These are phyloP conservation scores for Gymnocephalus cernua DNA, from an alignment of 2,113 vertebrate genomes.

Conservation along the genomic window DNA sequence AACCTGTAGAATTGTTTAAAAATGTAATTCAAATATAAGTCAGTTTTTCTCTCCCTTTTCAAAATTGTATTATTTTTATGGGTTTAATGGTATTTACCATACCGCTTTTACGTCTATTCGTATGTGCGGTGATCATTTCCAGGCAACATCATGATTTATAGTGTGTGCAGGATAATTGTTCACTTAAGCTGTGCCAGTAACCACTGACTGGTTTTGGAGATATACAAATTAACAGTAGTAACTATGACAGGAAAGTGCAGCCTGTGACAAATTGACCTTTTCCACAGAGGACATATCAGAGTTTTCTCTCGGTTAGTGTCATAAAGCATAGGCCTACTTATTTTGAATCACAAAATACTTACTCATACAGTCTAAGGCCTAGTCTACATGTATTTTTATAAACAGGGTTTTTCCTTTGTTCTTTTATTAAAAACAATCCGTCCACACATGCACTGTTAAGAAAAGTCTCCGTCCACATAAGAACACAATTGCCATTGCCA, in stretches of 20 bases:
- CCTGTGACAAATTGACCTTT: no score
- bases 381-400: no score
- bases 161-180: background rate
- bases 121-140: background rate
- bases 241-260: background rate
- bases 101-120: no score
- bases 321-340: background rate
- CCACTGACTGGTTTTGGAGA: background rate
- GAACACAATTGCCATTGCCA: no score
- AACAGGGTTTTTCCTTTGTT: no score
- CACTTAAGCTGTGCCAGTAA: background rate
- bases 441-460: no score
- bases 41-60: background rate
- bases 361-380: background rate
- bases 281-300: no score
- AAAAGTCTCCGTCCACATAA: no score
- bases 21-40: background rate
- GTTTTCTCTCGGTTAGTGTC: background rate
- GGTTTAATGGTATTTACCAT: background rate
- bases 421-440: no score
- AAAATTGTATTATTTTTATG: no score
- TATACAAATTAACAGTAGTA: background rate
- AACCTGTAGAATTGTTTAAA: background rate
- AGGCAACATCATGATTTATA: constrained; percentile 22
- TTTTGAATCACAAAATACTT: background rate